These are phyloP conservation scores for Felis catus DNA, from an alignment of 2,113 vertebrate genomes.

Conservation along the genomic window DNA sequence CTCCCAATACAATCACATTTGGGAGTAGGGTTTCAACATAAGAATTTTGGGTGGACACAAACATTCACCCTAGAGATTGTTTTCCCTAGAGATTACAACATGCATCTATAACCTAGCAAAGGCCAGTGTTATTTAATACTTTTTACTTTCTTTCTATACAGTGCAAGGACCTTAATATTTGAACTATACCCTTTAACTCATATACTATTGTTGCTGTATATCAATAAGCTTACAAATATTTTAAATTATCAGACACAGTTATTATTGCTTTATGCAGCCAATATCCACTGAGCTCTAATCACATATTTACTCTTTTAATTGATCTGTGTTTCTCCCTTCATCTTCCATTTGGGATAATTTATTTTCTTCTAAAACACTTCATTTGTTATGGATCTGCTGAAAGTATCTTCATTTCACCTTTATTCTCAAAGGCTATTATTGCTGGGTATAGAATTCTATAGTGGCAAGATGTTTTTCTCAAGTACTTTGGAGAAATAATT, in stretches of 20 bases:
- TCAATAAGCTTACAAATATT: background rate
- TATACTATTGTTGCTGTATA: background rate
- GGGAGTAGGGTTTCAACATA: background rate
- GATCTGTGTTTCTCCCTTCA: background rate
- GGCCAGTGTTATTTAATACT: background rate
- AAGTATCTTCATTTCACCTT: background rate
- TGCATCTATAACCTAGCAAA: background rate
- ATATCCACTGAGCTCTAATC: background rate
- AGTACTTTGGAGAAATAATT: background rate
- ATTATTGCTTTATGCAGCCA: background rate
- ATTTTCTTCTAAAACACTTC: background rate
- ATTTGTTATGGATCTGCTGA: background rate
- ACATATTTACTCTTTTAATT: background rate
- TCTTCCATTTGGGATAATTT: background rate
- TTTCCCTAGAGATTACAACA: background rate
- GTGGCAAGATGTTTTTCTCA: background rate
- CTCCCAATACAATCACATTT: background rate
- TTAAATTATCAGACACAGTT: background rate
- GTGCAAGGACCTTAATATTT: background rate
- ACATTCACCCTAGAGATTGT: background rate
- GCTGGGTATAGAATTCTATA: background rate
- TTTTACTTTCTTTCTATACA: background rate
- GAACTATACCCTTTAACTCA: background rate
- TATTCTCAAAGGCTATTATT: background rate
- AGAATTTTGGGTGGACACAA: background rate